These are phyloP conservation scores for Lagopus leucura DNA, from an alignment of 2,113 vertebrate species.

Conservation along the genomic window DNA sequence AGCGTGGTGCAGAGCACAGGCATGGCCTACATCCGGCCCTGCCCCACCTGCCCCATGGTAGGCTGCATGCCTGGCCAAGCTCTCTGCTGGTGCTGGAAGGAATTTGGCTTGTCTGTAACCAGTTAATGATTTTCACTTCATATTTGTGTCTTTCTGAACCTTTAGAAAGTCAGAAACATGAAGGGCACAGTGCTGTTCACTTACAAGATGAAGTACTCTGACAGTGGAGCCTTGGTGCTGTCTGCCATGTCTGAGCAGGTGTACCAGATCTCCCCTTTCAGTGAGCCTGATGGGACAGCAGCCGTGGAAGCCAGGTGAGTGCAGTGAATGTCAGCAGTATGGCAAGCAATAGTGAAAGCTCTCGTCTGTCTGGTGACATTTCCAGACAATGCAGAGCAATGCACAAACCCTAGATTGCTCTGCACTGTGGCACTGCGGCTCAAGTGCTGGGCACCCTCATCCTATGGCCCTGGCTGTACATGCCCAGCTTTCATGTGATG, in stretches of 20 bases:
- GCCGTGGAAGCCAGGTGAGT: constrained; percentile 81
- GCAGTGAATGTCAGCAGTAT: fast-evolving
- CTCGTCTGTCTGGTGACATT: neutral
- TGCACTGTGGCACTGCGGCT: neutral
- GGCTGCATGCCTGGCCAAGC: fast-evolving
- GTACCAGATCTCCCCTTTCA: constrained; percentile 83
- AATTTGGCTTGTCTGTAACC: neutral
- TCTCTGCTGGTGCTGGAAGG: fast-evolving
- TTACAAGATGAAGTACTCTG: constrained; percentile 79
- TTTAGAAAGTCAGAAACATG: constrained; percentile 78
- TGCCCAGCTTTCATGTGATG: fast-evolving
- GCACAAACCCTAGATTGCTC: neutral
- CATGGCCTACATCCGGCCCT: constrained; percentile 79
- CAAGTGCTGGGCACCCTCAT: neutral
- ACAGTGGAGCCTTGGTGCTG: constrained; percentile 61
- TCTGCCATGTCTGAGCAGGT: constrained; percentile 78
- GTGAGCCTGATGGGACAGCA: constrained; percentile 75
- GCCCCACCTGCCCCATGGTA: constrained; percentile 76
- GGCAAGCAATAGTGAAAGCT: neutral
- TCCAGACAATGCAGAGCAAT: neutral
- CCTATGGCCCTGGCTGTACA: fast-evolving
- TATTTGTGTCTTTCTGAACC: neutral
- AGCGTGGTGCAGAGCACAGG: constrained; percentile 77
- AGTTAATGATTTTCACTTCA: fast-evolving
- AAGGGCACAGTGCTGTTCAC: constrained; percentile 77